These are phyloP conservation scores for Gortyna flavago DNA, from an alignment of 2,888 invertebrate genomes.

Conservation along the genomic window DNA sequence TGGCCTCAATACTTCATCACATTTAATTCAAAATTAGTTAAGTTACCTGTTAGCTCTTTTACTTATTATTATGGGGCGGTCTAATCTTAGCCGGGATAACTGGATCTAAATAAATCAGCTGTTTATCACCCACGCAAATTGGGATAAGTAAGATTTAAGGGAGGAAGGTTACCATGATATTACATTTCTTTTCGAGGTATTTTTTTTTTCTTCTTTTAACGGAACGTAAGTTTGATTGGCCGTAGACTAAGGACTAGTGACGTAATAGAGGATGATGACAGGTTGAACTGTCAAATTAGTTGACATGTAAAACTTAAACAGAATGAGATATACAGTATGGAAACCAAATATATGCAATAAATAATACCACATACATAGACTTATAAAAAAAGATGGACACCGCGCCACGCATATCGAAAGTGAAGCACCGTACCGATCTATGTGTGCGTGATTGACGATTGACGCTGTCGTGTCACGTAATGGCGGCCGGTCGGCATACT, in stretches of 20 bases:
- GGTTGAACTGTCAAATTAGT: constrained; percentile 14
- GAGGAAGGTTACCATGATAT: constrained; percentile 33
- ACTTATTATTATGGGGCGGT: too few relatives aligned
- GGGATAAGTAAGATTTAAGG: constrained; percentile 58
- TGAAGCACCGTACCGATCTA: too few relatives aligned
- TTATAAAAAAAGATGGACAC: too few relatives aligned
- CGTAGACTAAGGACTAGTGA: constrained; percentile 1
- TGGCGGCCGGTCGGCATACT: too few relatives aligned
- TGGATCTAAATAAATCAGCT: constrained; percentile 57
- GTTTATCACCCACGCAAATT: constrained; percentile 57
- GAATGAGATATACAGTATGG: too few relatives aligned
- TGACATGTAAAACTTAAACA: not conserved
- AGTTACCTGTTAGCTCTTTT: not conserved
- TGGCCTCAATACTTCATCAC: too few relatives aligned
- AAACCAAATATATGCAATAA: too few relatives aligned
- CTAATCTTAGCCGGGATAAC: constrained; percentile 45
- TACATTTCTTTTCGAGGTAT: constrained; percentile 35
- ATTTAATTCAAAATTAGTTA: constrained; percentile 12
- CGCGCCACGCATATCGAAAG: too few relatives aligned
- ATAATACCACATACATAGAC: too few relatives aligned
- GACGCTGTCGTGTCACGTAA: too few relatives aligned
- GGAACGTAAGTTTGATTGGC: not conserved
- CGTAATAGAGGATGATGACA: not conserved
- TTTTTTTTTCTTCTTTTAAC: constrained; percentile 27
- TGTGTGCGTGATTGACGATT: too few relatives aligned